Evolutionary conservation across 2,888 invertebrate species (phyloP).

Genomic region (Steinernema hermaphroditum): DNA sequence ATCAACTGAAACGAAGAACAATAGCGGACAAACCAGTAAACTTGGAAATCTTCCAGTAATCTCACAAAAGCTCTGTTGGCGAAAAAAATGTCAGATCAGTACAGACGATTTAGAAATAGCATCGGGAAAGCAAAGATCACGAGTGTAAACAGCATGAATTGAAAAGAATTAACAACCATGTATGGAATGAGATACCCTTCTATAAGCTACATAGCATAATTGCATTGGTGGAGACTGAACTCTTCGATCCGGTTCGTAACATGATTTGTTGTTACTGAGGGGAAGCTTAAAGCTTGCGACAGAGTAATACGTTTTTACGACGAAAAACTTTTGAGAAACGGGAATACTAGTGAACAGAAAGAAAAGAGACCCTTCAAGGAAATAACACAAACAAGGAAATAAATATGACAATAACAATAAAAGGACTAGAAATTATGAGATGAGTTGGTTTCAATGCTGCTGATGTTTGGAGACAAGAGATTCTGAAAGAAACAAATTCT

Average conservation of each 20-base stretch:
- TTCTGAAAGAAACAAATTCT: not conserved
- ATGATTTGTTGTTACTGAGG: constrained; percentile 14
- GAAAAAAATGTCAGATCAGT: not conserved
- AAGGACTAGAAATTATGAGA: constrained; percentile 16
- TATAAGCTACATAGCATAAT: not conserved
- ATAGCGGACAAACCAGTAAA: constrained; percentile 28
- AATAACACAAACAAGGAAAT: not conserved
- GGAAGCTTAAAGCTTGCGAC: constrained; percentile 26
- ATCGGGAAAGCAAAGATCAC: constrained; percentile 24
- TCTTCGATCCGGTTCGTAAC: constrained; percentile 18
- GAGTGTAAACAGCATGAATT: not conserved
- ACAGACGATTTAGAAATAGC: not conserved
- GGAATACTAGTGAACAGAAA: not conserved
- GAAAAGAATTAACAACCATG: not conserved
- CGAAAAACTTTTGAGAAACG: constrained; percentile 4
- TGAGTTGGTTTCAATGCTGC: not conserved
- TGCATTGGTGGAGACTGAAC: not conserved
- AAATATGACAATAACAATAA: not conserved
- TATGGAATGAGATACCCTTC: not conserved
- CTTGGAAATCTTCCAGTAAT: constrained; percentile 15
- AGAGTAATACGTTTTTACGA: constrained; percentile 24
- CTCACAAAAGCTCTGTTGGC: constrained; percentile 25
- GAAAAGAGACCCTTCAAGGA: not conserved
- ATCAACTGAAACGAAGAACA: constrained; percentile 26
- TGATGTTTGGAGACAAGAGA: not conserved